Evolutionary conservation across 2,113 vertebrate genomes (phyloP).

Genomic region (Phoxinus phoxinus): DNA sequence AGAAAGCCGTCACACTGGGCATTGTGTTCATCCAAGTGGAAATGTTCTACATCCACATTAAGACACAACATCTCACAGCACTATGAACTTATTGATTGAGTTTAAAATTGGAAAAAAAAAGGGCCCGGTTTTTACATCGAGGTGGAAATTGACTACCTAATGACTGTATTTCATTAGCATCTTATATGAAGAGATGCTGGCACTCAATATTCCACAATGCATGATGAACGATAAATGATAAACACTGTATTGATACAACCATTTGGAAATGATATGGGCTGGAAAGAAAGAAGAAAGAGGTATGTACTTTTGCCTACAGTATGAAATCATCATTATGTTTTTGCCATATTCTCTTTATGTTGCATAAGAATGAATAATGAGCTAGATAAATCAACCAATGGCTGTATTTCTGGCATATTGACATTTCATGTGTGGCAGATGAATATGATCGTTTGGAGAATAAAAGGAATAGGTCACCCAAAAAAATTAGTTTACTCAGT

Average conservation of each 20-base stretch:
- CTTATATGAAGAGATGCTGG: conserved; percentile 15
- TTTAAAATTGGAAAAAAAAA: conserved; percentile 40
- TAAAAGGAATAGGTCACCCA: neutral
- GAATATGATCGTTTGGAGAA: neutral
- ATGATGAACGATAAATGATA: conserved; percentile 49
- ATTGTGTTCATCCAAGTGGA: conserved; percentile 31
- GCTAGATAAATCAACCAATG: neutral
- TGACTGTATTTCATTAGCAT: conserved; percentile 30
- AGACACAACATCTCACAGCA: conserved; percentile 23
- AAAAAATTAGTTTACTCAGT: neutral
- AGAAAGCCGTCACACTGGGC: conserved; percentile 30
- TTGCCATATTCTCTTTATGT: neutral
- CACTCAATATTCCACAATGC: conserved; percentile 36
- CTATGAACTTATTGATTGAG: conserved; percentile 29
- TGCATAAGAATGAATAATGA: neutral
- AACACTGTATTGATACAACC: conserved; percentile 37
- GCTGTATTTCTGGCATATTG: neutral
- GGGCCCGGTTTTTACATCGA: conserved; percentile 7
- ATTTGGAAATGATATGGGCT: conserved; percentile 44
- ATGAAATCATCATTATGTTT: conserved; percentile 37
- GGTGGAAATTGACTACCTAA: conserved; percentile 31
- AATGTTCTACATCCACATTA: conserved; percentile 32
- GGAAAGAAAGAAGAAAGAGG: neutral
- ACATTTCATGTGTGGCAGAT: neutral
- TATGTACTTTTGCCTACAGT: conserved; percentile 27